Evolutionary conservation across 2,888 invertebrate genomes (phyloP).

Genomic region (Nematopogon swammerdamellus): DNA sequence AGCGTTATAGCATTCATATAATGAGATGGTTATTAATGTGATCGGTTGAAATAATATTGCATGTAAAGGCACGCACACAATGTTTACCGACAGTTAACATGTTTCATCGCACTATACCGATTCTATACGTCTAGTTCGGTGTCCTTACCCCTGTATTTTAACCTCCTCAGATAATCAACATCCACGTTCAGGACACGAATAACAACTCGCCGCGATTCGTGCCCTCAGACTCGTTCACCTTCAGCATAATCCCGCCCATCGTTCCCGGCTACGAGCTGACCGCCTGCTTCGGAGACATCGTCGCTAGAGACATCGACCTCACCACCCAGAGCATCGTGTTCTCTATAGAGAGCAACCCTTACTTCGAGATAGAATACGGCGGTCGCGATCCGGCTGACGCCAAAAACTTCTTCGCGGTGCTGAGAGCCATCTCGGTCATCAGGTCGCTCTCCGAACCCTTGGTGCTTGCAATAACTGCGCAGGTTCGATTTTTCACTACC

Average conservation of each 20-base stretch:
- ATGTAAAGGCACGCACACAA: too few species aligned
- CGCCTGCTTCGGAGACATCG: slow-evolving; percentile 33
- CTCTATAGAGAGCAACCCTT: slow-evolving; percentile 27
- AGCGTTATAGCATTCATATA: too few species aligned
- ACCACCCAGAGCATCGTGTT: slow-evolving; percentile 40
- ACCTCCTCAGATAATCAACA: slow-evolving; percentile 31
- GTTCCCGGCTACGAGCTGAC: slow-evolving; percentile 40
- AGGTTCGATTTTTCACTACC: slow-evolving; percentile 37
- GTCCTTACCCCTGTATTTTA: too few species aligned
- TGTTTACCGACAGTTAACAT: too few species aligned
- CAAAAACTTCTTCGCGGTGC: slow-evolving; percentile 31
- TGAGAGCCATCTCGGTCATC: slow-evolving; percentile 31
- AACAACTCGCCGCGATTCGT: slow-evolving; percentile 41
- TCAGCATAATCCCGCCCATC: slow-evolving; percentile 42
- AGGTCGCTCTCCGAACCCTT: slow-evolving; percentile 30
- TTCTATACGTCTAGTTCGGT: too few species aligned
- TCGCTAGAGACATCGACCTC: slow-evolving; percentile 49
- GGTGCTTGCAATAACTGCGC: slow-evolving; percentile 29
- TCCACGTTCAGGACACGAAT: slow-evolving; percentile 45
- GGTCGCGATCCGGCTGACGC: slow-evolving; percentile 15
- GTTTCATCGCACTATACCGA: too few species aligned
- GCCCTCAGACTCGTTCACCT: slow-evolving; percentile 23
- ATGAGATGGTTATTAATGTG: too few species aligned
- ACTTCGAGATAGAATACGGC: slow-evolving; percentile 33
- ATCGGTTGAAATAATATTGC: too few species aligned